Percentiles rank a stretch among this genome's conserved stretches.
Conservation (phyloP, 2,797 vertebrate species). For the Artibeus lituratus region DNA sequence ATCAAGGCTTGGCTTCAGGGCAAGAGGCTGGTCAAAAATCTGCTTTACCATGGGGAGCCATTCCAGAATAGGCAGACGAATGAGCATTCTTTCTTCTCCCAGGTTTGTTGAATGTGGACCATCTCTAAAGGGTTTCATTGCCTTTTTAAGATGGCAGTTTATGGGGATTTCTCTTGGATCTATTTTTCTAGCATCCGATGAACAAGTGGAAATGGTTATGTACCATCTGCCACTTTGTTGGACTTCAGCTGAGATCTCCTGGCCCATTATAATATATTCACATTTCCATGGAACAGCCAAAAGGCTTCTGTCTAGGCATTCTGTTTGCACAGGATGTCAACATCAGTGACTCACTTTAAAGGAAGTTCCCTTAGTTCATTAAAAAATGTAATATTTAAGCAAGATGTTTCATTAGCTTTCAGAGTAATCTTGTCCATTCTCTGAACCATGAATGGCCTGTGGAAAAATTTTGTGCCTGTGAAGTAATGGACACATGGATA, state of each 20-base stretch:
- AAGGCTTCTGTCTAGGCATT: constrained; percentile 3
- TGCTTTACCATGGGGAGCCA: neutral
- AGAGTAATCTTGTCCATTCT: neutral
- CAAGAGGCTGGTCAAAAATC: neutral
- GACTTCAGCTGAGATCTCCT: neutral
- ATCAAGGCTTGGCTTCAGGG: neutral
- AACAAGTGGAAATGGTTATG: neutral
- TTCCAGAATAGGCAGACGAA: neutral
- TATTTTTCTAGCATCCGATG: neutral
- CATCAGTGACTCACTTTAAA: constrained; percentile 23
- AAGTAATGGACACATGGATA: constrained; percentile 1
- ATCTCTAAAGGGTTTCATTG: neutral
- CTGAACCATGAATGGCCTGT: neutral
- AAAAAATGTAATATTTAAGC: constrained; percentile 33
- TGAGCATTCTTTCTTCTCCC: neutral
- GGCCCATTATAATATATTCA: neutral
- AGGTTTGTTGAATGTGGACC: neutral
- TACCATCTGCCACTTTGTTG: neutral
- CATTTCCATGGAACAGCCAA: neutral
- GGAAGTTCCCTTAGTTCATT: constrained; percentile 1
- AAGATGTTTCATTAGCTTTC: constrained; percentile 36
- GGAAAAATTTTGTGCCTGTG: constrained; percentile 7
- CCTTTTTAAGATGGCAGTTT: neutral
- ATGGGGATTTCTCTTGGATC: neutral
- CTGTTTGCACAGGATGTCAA: neutral